Conservation (phyloP, 2,113 vertebrate genomes). For the Corythoichthys haematopterus region DNA sequence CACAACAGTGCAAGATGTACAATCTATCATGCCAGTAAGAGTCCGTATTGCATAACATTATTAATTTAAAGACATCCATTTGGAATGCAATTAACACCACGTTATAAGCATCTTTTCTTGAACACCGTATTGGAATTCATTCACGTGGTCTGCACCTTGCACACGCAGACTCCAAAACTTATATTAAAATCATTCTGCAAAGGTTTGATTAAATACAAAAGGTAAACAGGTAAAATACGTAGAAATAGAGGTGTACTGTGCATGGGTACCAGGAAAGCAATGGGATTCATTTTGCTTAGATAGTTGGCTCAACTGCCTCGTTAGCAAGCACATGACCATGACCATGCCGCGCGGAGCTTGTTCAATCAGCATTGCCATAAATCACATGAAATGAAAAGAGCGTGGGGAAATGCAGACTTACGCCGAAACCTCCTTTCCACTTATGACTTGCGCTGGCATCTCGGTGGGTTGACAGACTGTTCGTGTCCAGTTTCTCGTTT, state of each 20-base stretch:
- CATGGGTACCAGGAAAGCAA: neutral
- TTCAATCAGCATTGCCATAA: neutral
- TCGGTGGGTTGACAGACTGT: slow-evolving; percentile 4
- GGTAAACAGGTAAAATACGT: neutral
- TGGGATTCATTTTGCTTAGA: neutral
- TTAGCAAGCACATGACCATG: slow-evolving; percentile 23
- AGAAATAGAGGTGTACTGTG: neutral
- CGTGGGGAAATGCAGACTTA: slow-evolving; percentile 50
- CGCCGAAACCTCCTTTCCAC: slow-evolving; percentile 73
- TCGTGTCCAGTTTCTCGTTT: neutral
- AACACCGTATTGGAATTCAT: neutral
- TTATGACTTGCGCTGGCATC: slow-evolving; percentile 73
- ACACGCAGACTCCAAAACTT: neutral
- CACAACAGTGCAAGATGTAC: slow-evolving; percentile 30
- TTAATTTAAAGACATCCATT: neutral
- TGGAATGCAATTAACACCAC: neutral
- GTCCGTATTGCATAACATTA: neutral
- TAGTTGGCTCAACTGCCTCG: slow-evolving; percentile 6
- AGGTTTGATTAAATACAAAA: neutral
- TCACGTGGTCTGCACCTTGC: slow-evolving; percentile 29
- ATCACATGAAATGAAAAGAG: neutral
- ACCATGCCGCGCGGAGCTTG: neutral
- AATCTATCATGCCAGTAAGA: neutral
- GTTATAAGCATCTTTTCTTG: neutral
- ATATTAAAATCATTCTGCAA: neutral